Evolutionary conservation across 2,888 invertebrate species (phyloP).

Genomic region (Clunio marinus): DNA sequence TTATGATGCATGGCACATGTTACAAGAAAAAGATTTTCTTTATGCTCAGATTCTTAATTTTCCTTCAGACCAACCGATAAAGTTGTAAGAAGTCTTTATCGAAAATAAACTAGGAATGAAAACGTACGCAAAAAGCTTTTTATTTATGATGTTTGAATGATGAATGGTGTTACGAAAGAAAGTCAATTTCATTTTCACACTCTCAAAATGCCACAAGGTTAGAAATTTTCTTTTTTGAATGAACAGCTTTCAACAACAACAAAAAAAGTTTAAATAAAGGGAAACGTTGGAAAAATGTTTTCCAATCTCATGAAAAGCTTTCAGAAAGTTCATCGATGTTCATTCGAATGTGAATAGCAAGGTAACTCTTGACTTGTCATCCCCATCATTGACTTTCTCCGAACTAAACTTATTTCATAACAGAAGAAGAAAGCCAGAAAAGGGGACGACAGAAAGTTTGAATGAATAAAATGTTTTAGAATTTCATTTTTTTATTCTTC

Average conservation of each 20-base stretch:
- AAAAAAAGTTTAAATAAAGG: too few relatives aligned
- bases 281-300: not conserved
- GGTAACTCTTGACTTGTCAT: not conserved
- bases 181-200: not conserved
- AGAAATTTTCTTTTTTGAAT: too few relatives aligned
- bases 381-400: too few relatives aligned
- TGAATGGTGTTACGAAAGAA: not conserved
- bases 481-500: too few relatives aligned
- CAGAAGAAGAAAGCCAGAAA: not conserved
- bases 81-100: not conserved
- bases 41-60: not conserved
- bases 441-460: not conserved
- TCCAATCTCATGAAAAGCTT: not conserved
- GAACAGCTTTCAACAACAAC: too few relatives aligned
- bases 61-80: not conserved
- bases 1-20: slow-evolving; percentile 4
- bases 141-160: not conserved
- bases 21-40: not conserved
- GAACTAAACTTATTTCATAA: too few relatives aligned
- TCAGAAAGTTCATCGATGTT: not conserved
- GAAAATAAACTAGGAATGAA: not conserved
- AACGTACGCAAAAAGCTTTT: not conserved
- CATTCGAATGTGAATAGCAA: not conserved
- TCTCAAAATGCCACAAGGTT: too few relatives aligned
- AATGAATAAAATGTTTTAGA: too few relatives aligned